Conservation (phyloP, 2,113 vertebrate species). For the crab-eating macaque (Macaca fascicularis) region T2T-MFA8v1.1 NC_088387.1:65963501-65964000, state of each 20-base stretch:
- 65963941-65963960: neutral
- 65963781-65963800: conserved; percentile 32
- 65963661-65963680: conserved; percentile 58
- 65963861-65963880: conserved; percentile 55
- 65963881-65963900: conserved; percentile 30
- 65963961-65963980: conserved; percentile 12
- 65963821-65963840: conserved; percentile 51
- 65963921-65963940: neutral
- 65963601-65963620: conserved; percentile 83
- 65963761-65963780: neutral
- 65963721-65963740: conserved; percentile 51
- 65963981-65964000: conserved; percentile 26
- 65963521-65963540: conserved; percentile 56
- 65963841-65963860: neutral
- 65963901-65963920: conserved; percentile 34
- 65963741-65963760: conserved; percentile 65
- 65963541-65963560: conserved; percentile 69
- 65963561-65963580: conserved; percentile 82
- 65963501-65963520: conserved; percentile 66
- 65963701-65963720: conserved; percentile 11
- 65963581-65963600: conserved; percentile 81
- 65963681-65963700: conserved; percentile 49
- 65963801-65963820: conserved; percentile 57
- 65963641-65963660: conserved; percentile 68
- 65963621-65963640: conserved; percentile 61